A percentile compares a stretch with the other conserved stretches of the same genome.
Conservation (phyloP, 2,888 invertebrate species). For the Cheilosia vernalis region DNA sequence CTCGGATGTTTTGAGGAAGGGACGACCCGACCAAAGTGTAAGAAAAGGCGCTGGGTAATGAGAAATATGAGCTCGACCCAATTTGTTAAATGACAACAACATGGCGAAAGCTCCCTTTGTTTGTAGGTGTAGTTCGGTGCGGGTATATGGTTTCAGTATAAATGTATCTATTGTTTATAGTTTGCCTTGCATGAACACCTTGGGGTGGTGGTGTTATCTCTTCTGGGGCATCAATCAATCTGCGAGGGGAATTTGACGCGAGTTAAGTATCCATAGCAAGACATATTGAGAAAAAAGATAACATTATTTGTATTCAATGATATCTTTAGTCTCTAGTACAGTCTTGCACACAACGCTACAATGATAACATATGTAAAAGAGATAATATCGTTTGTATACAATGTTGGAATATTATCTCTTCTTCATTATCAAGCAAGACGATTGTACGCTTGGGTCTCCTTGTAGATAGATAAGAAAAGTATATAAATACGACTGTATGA, state of each 20-base stretch:
- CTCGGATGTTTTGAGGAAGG: not conserved
- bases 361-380: too few relatives aligned
- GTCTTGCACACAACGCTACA: too few relatives aligned
- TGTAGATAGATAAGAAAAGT: too few relatives aligned
- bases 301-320: too few relatives aligned
- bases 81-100: constrained; percentile 73
- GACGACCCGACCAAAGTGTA: constrained; percentile 20
- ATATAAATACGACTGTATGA: too few relatives aligned
- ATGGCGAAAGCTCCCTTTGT: constrained; percentile 51
- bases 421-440: too few relatives aligned
- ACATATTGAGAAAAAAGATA: too few relatives aligned
- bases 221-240: constrained; percentile 41
- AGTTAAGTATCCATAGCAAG: too few relatives aligned
- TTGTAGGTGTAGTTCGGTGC: constrained; percentile 32
- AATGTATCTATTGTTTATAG: constrained; percentile 20
- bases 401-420: too few relatives aligned
- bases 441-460: too few relatives aligned
- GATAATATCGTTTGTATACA: too few relatives aligned
- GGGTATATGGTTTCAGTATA: not conserved
- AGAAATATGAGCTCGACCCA: constrained; percentile 72
- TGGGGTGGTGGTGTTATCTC: constrained; percentile 16
- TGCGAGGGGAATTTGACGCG: constrained; percentile 27
- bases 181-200: constrained; percentile 23
- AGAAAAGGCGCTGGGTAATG: constrained; percentile 59
- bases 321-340: too few relatives aligned